Evolutionary conservation across 1,140 invertebrate genomes (phyloP).

Genomic region (Notospermus geniculatus): DNA sequence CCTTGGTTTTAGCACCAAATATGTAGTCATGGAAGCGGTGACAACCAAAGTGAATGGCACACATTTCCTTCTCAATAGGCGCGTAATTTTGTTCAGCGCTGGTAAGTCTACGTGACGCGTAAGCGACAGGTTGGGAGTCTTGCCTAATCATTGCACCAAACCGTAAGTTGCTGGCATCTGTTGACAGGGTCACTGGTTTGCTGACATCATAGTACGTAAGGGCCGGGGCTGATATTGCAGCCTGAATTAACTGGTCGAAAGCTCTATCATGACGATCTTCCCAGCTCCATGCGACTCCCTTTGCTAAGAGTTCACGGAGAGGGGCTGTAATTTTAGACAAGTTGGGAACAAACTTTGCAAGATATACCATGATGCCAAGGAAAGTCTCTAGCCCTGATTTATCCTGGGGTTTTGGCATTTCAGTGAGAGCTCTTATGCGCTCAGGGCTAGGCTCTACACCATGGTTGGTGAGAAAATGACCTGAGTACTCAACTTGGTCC

Average conservation of each 20-base stretch:
- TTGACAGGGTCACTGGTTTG: slow-evolving; percentile 20
- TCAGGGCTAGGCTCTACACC: too few relatives aligned
- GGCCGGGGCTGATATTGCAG: slow-evolving; percentile 7
- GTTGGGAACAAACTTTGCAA: slow-evolving; percentile 23
- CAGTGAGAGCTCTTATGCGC: background rate
- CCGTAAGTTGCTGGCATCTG: slow-evolving; percentile 18
- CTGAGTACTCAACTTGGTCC: background rate
- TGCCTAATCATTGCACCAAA: too few relatives aligned
- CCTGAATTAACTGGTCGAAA: slow-evolving; percentile 17
- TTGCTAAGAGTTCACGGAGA: slow-evolving; percentile 17
- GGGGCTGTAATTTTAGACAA: slow-evolving; percentile 21
- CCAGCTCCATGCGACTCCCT: slow-evolving; percentile 22
- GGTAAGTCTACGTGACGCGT: slow-evolving; percentile 51
- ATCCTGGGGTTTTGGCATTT: slow-evolving; percentile 14
- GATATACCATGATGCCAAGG: slow-evolving; percentile 21
- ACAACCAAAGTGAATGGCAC: slow-evolving; percentile 55
- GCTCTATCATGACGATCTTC: slow-evolving; percentile 11
- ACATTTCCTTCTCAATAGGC: slow-evolving; percentile 55
- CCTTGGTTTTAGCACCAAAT: slow-evolving; percentile 20
- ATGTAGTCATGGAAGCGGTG: slow-evolving; percentile 34
- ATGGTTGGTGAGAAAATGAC: too few relatives aligned
- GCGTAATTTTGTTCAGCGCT: slow-evolving; percentile 51
- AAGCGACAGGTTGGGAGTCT: slow-evolving; percentile 52
- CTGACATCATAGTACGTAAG: slow-evolving; percentile 21
- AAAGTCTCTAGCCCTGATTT: background rate